Conservation (phyloP, 1,140 invertebrate genomes). For the Megalonaias nervosa region DNA sequence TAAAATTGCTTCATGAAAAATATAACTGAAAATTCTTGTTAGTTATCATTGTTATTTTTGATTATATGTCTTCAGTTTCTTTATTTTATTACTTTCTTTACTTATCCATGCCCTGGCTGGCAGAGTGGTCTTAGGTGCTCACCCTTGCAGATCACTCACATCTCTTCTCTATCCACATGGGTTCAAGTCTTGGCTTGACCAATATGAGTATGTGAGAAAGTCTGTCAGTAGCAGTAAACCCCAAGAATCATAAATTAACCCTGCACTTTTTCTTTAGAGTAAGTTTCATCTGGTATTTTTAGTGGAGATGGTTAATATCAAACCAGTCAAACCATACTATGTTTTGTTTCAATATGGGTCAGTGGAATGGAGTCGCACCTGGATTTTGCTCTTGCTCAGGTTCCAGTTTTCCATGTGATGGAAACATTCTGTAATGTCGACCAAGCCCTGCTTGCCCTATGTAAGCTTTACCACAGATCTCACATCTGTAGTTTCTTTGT, state of each 20-base stretch:
- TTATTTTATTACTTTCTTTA: too few species aligned
- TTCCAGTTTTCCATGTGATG: conserved; percentile 75
- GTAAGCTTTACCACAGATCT: conserved; percentile 70
- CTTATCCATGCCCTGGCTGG: too few species aligned
- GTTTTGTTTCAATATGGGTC: background rate
- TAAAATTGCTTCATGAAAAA: too few species aligned
- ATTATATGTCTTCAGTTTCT: too few species aligned
- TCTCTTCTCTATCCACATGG: too few species aligned
- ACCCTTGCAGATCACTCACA: too few species aligned
- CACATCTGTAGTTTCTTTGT: conserved; percentile 67
- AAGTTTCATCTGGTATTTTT: background rate
- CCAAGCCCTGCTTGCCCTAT: conserved; percentile 70
- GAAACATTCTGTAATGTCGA: conserved; percentile 78
- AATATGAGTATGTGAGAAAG: too few species aligned
- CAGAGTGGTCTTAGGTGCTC: too few species aligned
- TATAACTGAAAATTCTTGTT: too few species aligned
- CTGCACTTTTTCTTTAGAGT: background rate
- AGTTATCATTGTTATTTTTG: too few species aligned
- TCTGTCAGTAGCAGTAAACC: background rate
- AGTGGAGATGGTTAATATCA: background rate
- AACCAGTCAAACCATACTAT: background rate
- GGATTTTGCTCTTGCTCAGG: conserved; percentile 27
- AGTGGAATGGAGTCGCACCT: conserved; percentile 7
- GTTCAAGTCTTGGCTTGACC: too few species aligned
- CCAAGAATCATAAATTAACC: background rate